These are phyloP conservation scores for Rattus rattus DNA, from an alignment of 2,113 vertebrate genomes.

Conservation along the genomic window DNA sequence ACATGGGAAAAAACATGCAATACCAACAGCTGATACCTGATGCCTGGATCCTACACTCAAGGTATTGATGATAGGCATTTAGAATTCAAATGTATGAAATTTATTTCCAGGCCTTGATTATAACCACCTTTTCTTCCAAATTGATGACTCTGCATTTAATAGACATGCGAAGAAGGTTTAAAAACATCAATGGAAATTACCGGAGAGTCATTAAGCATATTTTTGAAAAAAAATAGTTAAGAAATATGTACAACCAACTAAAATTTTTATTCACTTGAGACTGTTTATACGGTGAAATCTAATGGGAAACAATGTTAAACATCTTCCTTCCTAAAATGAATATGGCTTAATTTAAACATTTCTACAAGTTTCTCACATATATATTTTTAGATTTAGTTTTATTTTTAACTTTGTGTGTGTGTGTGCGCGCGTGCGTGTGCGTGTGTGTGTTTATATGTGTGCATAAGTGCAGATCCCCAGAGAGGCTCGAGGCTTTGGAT, in stretches of 20 bases:
- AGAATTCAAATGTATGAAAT: background rate
- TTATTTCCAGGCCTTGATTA: background rate
- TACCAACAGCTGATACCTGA: background rate
- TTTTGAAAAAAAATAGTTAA: background rate
- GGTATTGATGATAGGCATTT: background rate
- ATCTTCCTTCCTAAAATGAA: slow-evolving; percentile 15
- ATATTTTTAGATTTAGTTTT: background rate
- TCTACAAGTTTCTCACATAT: background rate
- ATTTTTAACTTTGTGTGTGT: background rate
- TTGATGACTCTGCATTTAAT: background rate
- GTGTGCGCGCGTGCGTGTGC: background rate
- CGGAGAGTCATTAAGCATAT: background rate
- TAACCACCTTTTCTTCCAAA: background rate
- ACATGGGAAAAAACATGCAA: background rate
- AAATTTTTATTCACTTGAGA: too few relatives aligned
- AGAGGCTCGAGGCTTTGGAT: background rate
- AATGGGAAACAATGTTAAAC: background rate
- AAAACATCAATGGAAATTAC: background rate
- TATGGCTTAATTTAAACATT: background rate
- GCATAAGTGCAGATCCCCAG: background rate
- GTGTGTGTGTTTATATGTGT: background rate
- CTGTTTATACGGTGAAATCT: background rate
- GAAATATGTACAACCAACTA: background rate
- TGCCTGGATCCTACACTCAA: background rate
- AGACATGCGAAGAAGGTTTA: background rate